These are phyloP conservation scores for Lamellibrachia luymesi DNA, from an alignment of 1,140 invertebrate species.

Conservation along the genomic window DNA sequence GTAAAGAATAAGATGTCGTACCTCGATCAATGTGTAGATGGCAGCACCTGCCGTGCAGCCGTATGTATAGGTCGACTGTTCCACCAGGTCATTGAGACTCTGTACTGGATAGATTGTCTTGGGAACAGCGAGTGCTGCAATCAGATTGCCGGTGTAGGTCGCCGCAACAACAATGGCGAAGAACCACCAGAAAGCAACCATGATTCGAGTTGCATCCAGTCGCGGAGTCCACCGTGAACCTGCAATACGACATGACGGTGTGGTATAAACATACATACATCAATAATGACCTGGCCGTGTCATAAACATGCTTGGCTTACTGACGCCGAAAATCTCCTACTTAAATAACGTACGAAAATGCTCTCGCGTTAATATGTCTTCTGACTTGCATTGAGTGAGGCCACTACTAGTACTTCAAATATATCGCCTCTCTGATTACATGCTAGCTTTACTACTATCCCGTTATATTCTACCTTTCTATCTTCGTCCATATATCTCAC, in stretches of 20 bases:
- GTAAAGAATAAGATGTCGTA: neutral
- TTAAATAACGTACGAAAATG: neutral
- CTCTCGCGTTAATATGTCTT: neutral
- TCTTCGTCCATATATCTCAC: no score
- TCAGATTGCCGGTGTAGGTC: conserved; percentile 88
- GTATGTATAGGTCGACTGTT: conserved; percentile 10
- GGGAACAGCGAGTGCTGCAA: conserved; percentile 90
- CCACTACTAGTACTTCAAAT: no score
- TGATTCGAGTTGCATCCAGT: conserved; percentile 67
- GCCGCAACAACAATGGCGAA: conserved; percentile 86
- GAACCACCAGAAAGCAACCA: conserved; percentile 90
- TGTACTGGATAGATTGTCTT: conserved; percentile 51
- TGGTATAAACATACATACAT: neutral
- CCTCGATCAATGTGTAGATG: neutral
- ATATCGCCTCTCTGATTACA: no score
- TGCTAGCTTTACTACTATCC: no score
- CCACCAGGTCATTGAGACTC: neutral
- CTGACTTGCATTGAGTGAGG: no score
- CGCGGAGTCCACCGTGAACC: conserved; percentile 8
- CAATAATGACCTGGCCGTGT: neutral
- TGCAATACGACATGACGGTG: neutral
- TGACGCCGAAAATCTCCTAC: no score
- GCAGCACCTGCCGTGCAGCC: conserved; percentile 1
- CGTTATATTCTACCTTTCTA: no score
- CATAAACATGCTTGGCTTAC: neutral